Conservation (phyloP, 2,797 vertebrate genomes). For the Sphenodon punctatus region DNA sequence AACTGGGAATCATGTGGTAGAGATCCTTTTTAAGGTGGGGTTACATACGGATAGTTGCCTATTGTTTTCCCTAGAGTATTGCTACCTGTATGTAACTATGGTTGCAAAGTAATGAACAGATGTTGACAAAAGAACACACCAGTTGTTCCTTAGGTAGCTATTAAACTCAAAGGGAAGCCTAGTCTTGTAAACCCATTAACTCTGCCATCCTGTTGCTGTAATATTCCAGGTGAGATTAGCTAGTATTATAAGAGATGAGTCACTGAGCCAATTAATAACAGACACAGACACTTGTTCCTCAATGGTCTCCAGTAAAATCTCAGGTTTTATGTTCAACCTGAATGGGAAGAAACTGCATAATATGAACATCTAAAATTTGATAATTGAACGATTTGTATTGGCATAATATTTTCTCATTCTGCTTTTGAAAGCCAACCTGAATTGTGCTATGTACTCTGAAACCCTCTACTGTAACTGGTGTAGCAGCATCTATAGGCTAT, state of each 20-base stretch:
- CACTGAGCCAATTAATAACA: neutral
- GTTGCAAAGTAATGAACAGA: no score
- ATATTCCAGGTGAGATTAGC: neutral
- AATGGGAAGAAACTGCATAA: slow-evolving; percentile 10
- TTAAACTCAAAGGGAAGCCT: no score
- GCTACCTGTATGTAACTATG: no score
- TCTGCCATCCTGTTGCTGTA: neutral
- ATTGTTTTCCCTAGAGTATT: neutral
- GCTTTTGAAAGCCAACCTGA: neutral
- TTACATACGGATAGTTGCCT: neutral
- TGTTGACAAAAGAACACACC: no score
- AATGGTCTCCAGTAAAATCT: no score
- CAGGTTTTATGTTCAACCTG: no score
- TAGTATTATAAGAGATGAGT: neutral
- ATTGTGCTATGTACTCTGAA: neutral
- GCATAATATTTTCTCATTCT: slow-evolving; percentile 9
- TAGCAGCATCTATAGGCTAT: slow-evolving; percentile 12
- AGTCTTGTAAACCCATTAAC: neutral
- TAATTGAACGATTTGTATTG: neutral
- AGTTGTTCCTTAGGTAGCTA: no score
- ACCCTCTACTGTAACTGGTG: slow-evolving; percentile 31
- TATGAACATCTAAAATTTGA: neutral
- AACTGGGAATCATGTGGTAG: fast-evolving
- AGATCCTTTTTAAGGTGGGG: fast-evolving
- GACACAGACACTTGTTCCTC: neutral